Conservation (phyloP, 2,113 vertebrate species). For the Piprites chloris region DNA sequence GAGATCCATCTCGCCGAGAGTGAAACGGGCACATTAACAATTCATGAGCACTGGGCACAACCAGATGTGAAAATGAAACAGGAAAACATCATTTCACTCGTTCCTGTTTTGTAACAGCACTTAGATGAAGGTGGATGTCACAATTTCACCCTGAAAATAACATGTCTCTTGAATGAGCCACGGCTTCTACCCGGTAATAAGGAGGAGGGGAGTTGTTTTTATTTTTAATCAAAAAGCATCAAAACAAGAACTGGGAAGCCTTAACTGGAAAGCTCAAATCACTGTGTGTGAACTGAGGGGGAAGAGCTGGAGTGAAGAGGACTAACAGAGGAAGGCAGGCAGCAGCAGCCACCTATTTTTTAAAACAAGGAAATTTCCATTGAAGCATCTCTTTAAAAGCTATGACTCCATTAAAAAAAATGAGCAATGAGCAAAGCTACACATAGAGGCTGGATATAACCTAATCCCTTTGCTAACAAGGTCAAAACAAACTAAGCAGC, state of each 20-base stretch:
- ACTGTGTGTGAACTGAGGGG: not conserved
- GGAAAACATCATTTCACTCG: not conserved
- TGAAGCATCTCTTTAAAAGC: not conserved
- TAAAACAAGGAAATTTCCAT: not conserved
- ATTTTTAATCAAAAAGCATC: not conserved
- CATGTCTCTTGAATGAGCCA: accelerated
- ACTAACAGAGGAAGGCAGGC: not conserved
- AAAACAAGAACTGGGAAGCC: not conserved
- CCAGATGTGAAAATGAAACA: not conserved
- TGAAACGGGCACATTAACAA: accelerated
- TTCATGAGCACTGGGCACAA: not conserved
- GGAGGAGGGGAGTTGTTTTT: not conserved
- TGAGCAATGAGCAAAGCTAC: not conserved
- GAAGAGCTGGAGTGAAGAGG: not conserved
- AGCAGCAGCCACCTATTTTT: not conserved
- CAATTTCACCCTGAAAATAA: not conserved
- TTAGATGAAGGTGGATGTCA: not conserved
- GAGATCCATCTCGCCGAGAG: not conserved
- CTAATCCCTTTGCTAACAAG: slow-evolving; percentile 34
- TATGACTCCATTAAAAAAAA: not conserved
- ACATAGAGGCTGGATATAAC: not conserved
- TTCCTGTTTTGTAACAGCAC: not conserved
- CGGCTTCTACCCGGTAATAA: not conserved
- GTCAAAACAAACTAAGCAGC: slow-evolving; percentile 40
- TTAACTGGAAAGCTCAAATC: not conserved